A percentile compares a stretch with the other conserved stretches of the same genome.
These are phyloP conservation scores for Cryptocephalus moraei DNA, from an alignment of 2,888 invertebrate genomes.

Conservation along the genomic window DNA sequence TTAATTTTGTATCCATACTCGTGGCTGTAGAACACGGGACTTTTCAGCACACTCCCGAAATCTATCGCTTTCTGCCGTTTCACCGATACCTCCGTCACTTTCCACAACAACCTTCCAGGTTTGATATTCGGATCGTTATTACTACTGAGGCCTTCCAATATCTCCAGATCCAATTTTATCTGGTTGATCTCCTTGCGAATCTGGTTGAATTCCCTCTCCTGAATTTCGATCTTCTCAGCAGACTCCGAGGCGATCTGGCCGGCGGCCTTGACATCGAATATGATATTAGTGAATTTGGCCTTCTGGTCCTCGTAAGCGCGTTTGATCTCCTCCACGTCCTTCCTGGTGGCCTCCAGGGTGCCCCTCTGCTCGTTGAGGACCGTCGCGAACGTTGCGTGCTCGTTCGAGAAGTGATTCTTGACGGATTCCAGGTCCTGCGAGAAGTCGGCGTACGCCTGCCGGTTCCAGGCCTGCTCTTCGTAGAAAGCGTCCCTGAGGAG, in stretches of 20 bases:
- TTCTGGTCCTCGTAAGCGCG: slow-evolving; percentile 34
- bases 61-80: slow-evolving; percentile 60
- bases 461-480: slow-evolving; percentile 25
- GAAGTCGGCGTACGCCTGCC: slow-evolving; percentile 20
- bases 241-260: slow-evolving; percentile 43
- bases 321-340: slow-evolving; percentile 20
- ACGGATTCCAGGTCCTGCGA: slow-evolving; percentile 26
- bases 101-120: slow-evolving; percentile 45
- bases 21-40: slow-evolving; percentile 58
- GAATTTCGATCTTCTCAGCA: slow-evolving; percentile 42
- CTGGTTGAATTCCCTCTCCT: slow-evolving; percentile 36
- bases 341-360: slow-evolving; percentile 23
- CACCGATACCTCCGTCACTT: slow-evolving; percentile 52
- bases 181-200: slow-evolving; percentile 37
- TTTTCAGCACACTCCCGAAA: slow-evolving; percentile 50
- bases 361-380: slow-evolving; percentile 35
- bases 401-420: slow-evolving; percentile 31
- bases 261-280: slow-evolving; percentile 42
- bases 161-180: slow-evolving; percentile 39
- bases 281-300: slow-evolving; percentile 38
- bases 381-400: slow-evolving; percentile 31
- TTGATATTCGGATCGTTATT: slow-evolving; percentile 8
- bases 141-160: slow-evolving; percentile 33
- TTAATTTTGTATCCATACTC: slow-evolving; percentile 66
- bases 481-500: slow-evolving; percentile 23